Evolutionary conservation across 2,113 vertebrate genomes (phyloP).

Genomic region (Aldabrachelys gigantea): DNA sequence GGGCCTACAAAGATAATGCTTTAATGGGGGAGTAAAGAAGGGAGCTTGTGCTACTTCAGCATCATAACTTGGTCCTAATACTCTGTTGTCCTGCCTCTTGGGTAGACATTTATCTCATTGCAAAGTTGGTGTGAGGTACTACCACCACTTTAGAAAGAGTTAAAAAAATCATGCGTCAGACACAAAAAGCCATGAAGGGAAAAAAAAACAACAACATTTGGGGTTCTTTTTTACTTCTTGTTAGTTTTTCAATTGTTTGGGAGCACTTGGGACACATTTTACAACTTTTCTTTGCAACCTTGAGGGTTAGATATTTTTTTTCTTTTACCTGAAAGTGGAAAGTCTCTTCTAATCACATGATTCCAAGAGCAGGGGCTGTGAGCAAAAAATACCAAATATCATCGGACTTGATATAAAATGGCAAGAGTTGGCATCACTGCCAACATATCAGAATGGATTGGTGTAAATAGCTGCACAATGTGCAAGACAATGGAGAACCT

Average conservation of each 20-base stretch:
- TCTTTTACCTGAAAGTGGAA: neutral
- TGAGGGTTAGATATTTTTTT: neutral
- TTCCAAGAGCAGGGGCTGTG: neutral
- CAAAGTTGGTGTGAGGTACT: neutral
- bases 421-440: no score
- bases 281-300: no score
- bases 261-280: no score
- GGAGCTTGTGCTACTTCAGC: neutral
- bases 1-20: neutral
- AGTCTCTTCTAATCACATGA: neutral
- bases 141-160: neutral
- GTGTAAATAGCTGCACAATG: no score
- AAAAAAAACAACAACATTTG: neutral
- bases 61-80: neutral
- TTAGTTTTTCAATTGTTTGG: neutral
- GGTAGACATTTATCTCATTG: neutral
- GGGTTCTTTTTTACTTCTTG: rapidly evolving
- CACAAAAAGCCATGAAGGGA: neutral
- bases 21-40: neutral
- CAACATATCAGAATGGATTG: no score
- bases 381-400: neutral
- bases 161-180: neutral
- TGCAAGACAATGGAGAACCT: no score
- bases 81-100: neutral
- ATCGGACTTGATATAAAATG: no score